Conservation (phyloP, 2,797 vertebrate genomes). For the Rousettus madagascariensis region DNA sequence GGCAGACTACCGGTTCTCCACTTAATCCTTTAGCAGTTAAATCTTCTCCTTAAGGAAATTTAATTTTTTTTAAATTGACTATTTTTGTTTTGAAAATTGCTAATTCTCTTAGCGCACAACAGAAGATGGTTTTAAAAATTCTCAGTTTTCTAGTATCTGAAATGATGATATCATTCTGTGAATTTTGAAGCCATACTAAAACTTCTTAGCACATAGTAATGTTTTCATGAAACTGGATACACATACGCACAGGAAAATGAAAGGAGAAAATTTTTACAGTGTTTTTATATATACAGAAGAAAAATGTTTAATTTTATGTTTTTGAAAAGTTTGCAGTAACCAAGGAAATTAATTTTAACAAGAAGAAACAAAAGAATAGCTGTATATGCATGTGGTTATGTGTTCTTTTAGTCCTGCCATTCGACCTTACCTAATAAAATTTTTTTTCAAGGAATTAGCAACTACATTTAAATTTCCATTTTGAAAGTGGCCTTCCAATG, state of each 20-base stretch:
- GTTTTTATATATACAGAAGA: neutral
- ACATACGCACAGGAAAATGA: neutral
- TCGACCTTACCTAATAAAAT: neutral
- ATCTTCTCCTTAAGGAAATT: neutral
- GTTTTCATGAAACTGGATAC: neutral
- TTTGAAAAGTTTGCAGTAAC: neutral
- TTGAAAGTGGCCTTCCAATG: slow-evolving; percentile 65
- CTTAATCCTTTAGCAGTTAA: neutral
- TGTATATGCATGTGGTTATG: neutral
- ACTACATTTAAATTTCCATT: slow-evolving; percentile 65
- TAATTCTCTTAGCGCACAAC: neutral
- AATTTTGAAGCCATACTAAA: neutral
- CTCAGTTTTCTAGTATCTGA: neutral
- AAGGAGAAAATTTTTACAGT: neutral
- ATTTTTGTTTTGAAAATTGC: neutral
- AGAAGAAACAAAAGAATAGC: neutral
- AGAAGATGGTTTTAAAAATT: neutral
- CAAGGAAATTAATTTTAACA: neutral
- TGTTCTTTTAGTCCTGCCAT: neutral
- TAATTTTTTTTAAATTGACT: neutral
- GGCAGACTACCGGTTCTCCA: neutral
- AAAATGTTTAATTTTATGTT: neutral
- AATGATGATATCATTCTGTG: neutral
- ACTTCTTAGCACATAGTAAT: neutral
- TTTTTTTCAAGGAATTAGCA: slow-evolving; percentile 63